A percentile compares a stretch with the other conserved stretches of the same genome.
These are phyloP conservation scores for Psammodynastes pulverulentus DNA, from an alignment of 2,113 vertebrate species.

Conservation along the genomic window DNA sequence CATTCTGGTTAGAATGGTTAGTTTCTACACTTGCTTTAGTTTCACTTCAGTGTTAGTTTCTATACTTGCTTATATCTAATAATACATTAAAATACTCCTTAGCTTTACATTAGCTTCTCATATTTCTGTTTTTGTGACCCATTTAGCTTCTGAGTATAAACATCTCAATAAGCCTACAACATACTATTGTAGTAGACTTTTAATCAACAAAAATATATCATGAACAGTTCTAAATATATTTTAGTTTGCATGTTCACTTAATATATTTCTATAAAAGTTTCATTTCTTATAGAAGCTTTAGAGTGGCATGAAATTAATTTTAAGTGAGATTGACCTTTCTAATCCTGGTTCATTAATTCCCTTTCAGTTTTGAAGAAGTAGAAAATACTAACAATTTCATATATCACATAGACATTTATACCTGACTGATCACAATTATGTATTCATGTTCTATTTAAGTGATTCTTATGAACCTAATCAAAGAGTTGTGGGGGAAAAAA, in stretches of 20 bases:
- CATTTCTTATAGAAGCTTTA: neutral
- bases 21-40: neutral
- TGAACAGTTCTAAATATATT: conserved; percentile 44
- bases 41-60: neutral
- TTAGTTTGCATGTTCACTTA: neutral
- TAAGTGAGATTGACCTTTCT: neutral
- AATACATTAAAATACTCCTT: neutral
- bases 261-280: neutral
- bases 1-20: neutral
- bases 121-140: neutral
- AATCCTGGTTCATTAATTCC: neutral
- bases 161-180: neutral
- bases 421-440: neutral
- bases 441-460: neutral
- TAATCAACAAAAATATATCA: neutral
- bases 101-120: neutral
- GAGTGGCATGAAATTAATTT: neutral
- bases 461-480: neutral
- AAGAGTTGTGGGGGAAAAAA: neutral
- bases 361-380: conserved; percentile 1
- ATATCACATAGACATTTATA: neutral
- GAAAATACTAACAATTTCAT: neutral
- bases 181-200: neutral
- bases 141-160: neutral
- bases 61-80: neutral